Percentiles rank a stretch among this genome's conserved stretches.
Conservation (phyloP, 64 coral and sea anemone species). For the Actinia tenebrosa region DNA sequence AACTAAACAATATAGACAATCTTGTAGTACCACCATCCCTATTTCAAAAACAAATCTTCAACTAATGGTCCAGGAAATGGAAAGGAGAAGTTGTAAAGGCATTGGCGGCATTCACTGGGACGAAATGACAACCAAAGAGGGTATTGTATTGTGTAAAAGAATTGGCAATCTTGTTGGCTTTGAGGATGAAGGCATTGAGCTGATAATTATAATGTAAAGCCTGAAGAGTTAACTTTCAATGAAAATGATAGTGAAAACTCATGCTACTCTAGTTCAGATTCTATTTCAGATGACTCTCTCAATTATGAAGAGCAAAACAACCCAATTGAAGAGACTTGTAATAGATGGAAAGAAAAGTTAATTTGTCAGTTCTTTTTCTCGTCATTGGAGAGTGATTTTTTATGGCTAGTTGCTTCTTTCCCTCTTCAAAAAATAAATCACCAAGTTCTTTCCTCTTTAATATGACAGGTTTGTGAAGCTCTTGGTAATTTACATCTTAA, state of each 20-base stretch:
- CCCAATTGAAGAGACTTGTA: not conserved
- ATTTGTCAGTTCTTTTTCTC: slow-evolving; percentile 52
- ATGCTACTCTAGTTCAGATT: not conserved
- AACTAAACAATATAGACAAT: slow-evolving; percentile 30
- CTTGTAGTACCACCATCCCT: slow-evolving; percentile 6
- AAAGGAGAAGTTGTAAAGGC: slow-evolving; percentile 15
- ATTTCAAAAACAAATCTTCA: slow-evolving; percentile 23
- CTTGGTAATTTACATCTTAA: not conserved
- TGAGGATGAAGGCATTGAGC: slow-evolving; percentile 28
- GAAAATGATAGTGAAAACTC: not conserved
- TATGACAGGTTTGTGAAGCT: slow-evolving; percentile 44
- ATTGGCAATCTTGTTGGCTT: slow-evolving; percentile 43
- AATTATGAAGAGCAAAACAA: not conserved
- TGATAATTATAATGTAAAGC: not conserved
- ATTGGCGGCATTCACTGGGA: slow-evolving; percentile 41
- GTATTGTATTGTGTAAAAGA: slow-evolving; percentile 39
- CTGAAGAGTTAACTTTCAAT: not conserved
- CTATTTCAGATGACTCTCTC: not conserved
- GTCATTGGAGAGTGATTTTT: slow-evolving; percentile 44
- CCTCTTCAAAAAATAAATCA: slow-evolving; percentile 18
- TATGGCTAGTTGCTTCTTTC: slow-evolving; percentile 38
- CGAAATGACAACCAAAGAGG: slow-evolving; percentile 49
- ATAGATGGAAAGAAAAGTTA: slow-evolving; percentile 32
- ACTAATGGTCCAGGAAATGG: slow-evolving; percentile 47
- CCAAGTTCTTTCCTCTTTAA: slow-evolving; percentile 6